Base-by-base conservation (phyloP, 2,113 vertebrate species). In the Leptosomus discolor region DNA sequence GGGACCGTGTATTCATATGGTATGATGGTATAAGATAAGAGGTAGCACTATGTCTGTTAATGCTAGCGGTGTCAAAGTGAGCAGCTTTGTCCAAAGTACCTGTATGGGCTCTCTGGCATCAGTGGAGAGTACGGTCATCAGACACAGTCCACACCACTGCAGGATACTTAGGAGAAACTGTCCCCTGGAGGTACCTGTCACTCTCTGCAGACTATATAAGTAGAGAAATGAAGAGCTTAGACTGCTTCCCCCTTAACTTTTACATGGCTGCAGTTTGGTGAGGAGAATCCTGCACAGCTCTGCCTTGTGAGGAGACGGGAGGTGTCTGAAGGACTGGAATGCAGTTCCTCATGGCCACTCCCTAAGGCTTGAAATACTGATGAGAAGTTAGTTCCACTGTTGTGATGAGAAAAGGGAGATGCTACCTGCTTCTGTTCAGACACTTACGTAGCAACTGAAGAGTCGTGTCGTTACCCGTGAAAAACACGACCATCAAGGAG, bases 221-320 rank as follows among this genome's bases (percentile, higher is more conserved):
- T 86, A 58, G n/a, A n/a, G n/a, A n/a, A 64, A 61, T 11, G 12
- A 39, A 20, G 39, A 50, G 32, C 57, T 67, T 45, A 32, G 45
- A 16, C 32, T 65, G 17, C 29, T 19, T 8, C n/a, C n/a, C n/a
- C n/a, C n/a, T 50, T 34, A 60, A 8, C 2, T 2, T 24, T 19
- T 22, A 16, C n/a, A n/a, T n/a, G n/a, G n/a, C n/a, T n/a, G n/a
- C n/a, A n/a, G n/a, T n/a, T n/a, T n/a, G n/a, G 23, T 48, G 56
- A 65, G 56, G 57, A 57, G 48, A 51, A 46, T 54, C 19, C 39
- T 32, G 2, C 1, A 0, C 34, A 13, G 46, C 50, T 48, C 2
- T 39, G 57, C 12, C 1, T 5, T 39, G 41, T 57, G 16, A 43
- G 50, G 60, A 30, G 54, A 18, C 64, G 48, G 37, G 6, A 16